Base-by-base conservation (phyloP, 2,888 invertebrate genomes). In the Onchidella celtica region DNA sequence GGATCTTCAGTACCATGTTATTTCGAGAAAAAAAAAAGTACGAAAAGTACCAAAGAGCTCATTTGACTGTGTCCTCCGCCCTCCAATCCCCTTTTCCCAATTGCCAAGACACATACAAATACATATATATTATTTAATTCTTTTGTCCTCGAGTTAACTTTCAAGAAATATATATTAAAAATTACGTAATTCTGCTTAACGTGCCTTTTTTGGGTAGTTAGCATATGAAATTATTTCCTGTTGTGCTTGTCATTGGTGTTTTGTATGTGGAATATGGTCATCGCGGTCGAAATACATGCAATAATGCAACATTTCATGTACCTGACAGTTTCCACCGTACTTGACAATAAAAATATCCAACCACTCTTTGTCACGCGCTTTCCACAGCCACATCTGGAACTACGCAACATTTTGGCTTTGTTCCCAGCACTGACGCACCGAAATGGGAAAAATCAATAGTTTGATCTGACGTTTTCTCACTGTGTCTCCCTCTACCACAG, bases 391-490 rank as follows among this genome's bases (percentile, higher is more conserved):
- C 21, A 11, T 9, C 21, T 21, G 57, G 17, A 57, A 57, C 3
- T 17, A 55, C n/a, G n/a, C n/a, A n/a, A 21, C 6, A 24, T n/a
- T 24, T 57, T 57, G 69, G 29, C 27, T 21, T 47, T 17, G 40
- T 69, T 69, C 69, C 47, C 14, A 69, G 17, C 14, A 11, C 29
- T 27, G 36, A 69, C 69, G 69, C 47, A 14, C 4, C 69, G 36
- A 36, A 29, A 29, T 21, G 32, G 47, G 69, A 29, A 47, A 69
- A 69, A 69, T 69, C 69, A 69, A 69, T 69, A 69, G 27, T 47
- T 69, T 69, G 69, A 69, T 69, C 69, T 40, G 36, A 69, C 69
- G 69, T 47, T 47, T 29, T 4, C 47, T 69, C 11, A 40, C 69
- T 69, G 69, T 69, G 69, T 69, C 47, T 69, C 69, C 29, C 47